Evolutionary conservation across 2,113 vertebrate genomes (phyloP).

Genomic region (Entomyzon cyanotis): DNA sequence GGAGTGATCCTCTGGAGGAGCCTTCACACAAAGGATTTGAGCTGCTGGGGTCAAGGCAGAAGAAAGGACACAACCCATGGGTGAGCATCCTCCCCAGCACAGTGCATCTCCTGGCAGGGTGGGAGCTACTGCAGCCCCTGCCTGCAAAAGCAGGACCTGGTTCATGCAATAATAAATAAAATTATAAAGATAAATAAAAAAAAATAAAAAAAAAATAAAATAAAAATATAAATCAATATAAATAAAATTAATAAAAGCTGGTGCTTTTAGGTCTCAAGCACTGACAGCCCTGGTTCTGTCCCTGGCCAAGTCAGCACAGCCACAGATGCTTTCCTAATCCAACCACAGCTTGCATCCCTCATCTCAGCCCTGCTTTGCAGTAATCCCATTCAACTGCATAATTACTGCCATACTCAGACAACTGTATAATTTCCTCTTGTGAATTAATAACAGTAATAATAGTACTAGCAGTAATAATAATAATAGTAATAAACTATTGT

Average conservation of each 20-base stretch:
- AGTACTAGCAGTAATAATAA: neutral
- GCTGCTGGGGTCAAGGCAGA: neutral
- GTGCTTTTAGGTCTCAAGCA: neutral
- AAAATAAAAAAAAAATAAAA: too few relatives aligned
- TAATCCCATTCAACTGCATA: neutral
- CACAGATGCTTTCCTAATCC: slow-evolving; percentile 5
- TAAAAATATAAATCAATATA: too few relatives aligned
- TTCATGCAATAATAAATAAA: rapidly evolving
- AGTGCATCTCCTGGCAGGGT: neutral
- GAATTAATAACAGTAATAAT: neutral
- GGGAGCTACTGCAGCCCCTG: neutral
- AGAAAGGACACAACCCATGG: neutral
- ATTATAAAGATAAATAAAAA: too few relatives aligned
- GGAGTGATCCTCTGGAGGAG: neutral
- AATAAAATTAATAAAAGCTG: too few relatives aligned
- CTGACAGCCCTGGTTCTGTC: neutral
- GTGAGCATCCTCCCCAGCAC: neutral
- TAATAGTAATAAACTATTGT: neutral
- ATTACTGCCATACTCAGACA: neutral
- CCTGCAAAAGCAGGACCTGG: neutral
- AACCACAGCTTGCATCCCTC: neutral
- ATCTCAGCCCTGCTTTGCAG: neutral
- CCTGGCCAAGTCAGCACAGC: neutral
- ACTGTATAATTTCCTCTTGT: neutral
- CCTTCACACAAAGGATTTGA: neutral